A percentile compares a stretch with the other conserved stretches of the same genome.
These are phyloP conservation scores for Hemiprocne comata DNA, from an alignment of 2,113 vertebrate species.

Conservation along the genomic window DNA sequence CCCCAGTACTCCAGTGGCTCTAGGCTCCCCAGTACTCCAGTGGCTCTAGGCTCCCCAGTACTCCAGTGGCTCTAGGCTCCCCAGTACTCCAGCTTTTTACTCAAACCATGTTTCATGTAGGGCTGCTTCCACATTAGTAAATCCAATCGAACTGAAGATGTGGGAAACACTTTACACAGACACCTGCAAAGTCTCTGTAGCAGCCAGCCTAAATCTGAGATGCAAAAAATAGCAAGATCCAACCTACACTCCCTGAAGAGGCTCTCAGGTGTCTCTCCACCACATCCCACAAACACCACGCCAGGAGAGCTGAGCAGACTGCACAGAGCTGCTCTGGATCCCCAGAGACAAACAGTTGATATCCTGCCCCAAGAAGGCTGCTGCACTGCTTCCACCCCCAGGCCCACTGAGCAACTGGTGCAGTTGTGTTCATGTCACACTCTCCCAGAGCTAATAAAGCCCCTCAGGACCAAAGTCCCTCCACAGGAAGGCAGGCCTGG, in stretches of 20 bases:
- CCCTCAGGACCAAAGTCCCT: background rate
- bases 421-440: background rate
- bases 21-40: background rate
- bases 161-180: background rate
- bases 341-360: background rate
- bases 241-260: background rate
- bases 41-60: background rate
- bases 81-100: background rate
- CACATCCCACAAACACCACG: background rate
- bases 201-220: background rate
- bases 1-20: background rate
- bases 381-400: background rate
- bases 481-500: background rate
- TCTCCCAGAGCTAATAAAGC: background rate
- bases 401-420: accelerated
- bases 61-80: background rate
- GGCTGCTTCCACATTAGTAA: background rate
- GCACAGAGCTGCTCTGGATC: background rate
- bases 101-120: background rate
- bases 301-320: background rate
- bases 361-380: background rate
- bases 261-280: background rate
- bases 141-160: background rate
- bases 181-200: background rate
- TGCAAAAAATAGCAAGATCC: background rate